Percentiles rank a stretch among this genome's conserved stretches.
Evolutionary conservation across 1,140 invertebrate species (phyloP).

Genomic region (Caenorhabditis elegans): DNA sequence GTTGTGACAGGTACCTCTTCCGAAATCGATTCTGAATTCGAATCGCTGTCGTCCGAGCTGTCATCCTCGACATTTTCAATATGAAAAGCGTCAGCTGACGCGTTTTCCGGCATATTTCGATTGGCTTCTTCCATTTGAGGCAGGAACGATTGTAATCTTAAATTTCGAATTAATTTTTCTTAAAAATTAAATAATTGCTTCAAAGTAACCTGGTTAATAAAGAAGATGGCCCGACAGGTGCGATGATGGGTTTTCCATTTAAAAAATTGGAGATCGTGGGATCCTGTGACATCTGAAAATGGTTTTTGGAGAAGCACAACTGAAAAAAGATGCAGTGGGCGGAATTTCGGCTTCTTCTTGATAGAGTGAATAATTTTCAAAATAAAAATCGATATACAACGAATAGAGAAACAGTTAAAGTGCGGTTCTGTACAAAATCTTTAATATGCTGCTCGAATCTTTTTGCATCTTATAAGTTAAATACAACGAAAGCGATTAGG

Average conservation of each 20-base stretch:
- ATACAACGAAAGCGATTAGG: no score
- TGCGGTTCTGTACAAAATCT: no score
- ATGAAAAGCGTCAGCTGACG: not conserved
- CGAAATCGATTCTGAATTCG: not conserved
- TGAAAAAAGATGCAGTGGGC: no score
- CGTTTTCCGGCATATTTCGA: not conserved
- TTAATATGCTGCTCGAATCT: no score
- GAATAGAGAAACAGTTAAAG: no score
- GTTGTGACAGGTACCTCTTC: not conserved
- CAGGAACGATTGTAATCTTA: constrained; percentile 20
- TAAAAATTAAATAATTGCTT: not conserved
- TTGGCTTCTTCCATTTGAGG: constrained; percentile 38
- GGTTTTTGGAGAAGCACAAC: not conserved
- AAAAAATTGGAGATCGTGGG: not conserved
- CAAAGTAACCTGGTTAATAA: not conserved
- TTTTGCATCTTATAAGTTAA: no score
- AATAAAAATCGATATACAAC: no score
- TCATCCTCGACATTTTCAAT: constrained; percentile 4
- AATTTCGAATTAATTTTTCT: not conserved
- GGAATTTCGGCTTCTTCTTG: no score
- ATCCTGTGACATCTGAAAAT: not conserved
- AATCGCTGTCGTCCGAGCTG: not conserved
- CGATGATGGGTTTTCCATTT: constrained; percentile 30
- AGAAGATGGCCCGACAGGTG: constrained; percentile 1
- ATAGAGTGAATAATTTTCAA: no score